Evolutionary conservation across 2,113 vertebrate genomes (phyloP), one percentile per base, ranked within the genome.

Genomic region (Tenrec ecaudatus): DNA sequence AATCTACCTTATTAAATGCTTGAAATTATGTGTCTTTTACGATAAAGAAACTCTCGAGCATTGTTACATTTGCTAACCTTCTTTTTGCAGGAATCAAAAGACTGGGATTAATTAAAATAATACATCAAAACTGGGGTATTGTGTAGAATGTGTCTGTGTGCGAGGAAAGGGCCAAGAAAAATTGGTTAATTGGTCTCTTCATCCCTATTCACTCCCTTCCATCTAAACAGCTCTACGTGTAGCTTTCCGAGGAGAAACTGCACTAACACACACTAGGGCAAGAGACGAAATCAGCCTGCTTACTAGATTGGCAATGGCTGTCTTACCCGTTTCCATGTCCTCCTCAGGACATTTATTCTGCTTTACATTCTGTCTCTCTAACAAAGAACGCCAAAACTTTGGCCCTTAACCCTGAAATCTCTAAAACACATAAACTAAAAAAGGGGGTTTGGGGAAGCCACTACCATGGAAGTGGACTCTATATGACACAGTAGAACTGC

Each of bases 1-100:
- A 98, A 98, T 98, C 98, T 98, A 98, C 98, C 98, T 98, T 98
- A 98, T 98, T 98, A 98, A 98, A 98, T 98, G 98, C 98, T 98
- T 98, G 98, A 98, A 98, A 98, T 98, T 98, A 98, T 98, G 98
- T 98, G 98, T 98, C 98, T 98, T 98, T 98, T 98, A 98, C 98
- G 89, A 98, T 98, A 98, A 98, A 98, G 98, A 98, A 98, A 98
- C 98, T 98, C 98, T 97, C 81, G 87, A 98, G 98, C 98, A 98
- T 98, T 98, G 98, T 98, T 98, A 98, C 98, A 98, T 98, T 98
- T 98, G 98, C 98, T 98, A 98, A 98, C 98, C 98, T 98, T 98
- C 97, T 97, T 98, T 98, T 97, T 95, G 95, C 97, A 98, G 98
- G 98, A 98, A 98, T 98, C 98, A 98, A 98, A 98, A 98, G 98